Conservation (phyloP, 2,797 vertebrate genomes). For the Lateolabrax maculatus region DNA sequence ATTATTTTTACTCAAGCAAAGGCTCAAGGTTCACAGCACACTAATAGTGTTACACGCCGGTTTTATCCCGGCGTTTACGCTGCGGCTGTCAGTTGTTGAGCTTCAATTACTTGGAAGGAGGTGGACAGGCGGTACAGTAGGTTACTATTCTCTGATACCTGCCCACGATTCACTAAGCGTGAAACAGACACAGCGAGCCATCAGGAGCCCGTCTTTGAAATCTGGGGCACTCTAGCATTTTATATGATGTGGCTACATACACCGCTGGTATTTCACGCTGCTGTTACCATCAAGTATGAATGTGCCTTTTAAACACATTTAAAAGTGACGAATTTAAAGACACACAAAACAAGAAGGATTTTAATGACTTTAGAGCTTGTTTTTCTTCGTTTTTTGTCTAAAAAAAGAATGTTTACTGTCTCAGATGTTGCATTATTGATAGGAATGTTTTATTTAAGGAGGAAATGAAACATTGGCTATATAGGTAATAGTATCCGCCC, state of each 20-base stretch:
- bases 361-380: not conserved
- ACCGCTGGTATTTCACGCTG: conserved; percentile 8
- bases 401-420: conserved; percentile 5
- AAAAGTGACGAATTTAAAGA: not conserved
- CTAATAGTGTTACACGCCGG: not conserved
- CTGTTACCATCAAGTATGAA: conserved; percentile 5
- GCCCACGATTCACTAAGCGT: conserved; percentile 31
- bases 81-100: not conserved
- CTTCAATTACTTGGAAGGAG: conserved; percentile 43
- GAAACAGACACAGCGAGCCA: conserved; percentile 38
- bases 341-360: not conserved
- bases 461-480: conserved; percentile 42
- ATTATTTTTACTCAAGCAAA: not conserved
- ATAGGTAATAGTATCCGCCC: conserved; percentile 28
- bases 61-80: not conserved
- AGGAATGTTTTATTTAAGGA: conserved; percentile 57
- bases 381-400: not conserved
- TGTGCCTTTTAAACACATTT: not conserved
- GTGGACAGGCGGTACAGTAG: conserved; percentile 16
- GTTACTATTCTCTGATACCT: conserved; percentile 32
- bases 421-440: conserved; percentile 50
- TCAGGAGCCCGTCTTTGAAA: conserved; percentile 26
- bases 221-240: conserved; percentile 52
- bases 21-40: not conserved
- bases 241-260: conserved; percentile 20